Evolutionary conservation across 1,140 invertebrate species (phyloP).

Genomic region (Cecropterus lyciades): DNA sequence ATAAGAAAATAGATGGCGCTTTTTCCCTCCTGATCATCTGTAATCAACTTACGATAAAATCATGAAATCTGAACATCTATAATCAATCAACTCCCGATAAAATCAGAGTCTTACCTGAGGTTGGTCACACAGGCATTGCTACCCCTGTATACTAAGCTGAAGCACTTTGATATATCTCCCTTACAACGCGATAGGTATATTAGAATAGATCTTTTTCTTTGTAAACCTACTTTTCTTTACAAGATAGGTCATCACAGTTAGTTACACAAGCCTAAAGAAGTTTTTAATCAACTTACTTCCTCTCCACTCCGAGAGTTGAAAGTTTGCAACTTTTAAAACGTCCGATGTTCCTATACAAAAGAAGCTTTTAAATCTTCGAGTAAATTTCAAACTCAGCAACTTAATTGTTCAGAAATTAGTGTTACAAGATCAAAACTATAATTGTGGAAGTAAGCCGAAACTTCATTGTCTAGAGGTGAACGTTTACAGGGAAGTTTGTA

Average conservation of each 20-base stretch:
- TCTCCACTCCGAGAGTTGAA: background rate
- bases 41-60: no score
- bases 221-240: no score
- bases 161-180: no score
- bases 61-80: no score
- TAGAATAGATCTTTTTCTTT: no score
- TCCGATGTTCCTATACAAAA: conserved; percentile 6
- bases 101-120: no score
- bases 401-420: conserved; percentile 6
- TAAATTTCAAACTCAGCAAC: background rate
- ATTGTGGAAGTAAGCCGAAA: conserved; percentile 14
- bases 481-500: background rate
- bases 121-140: no score
- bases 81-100: no score
- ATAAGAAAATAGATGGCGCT: no score
- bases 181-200: no score
- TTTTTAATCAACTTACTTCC: conserved; percentile 12
- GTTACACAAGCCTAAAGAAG: conserved; percentile 2
- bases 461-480: conserved; percentile 3
- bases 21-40: no score
- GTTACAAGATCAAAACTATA: conserved; percentile 3
- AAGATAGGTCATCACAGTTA: background rate
- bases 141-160: no score
- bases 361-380: conserved; percentile 15
- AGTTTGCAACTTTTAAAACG: conserved; percentile 6